A percentile compares a stretch with the other conserved stretches of the same genome.
Evolutionary conservation across 1,140 invertebrate genomes (phyloP).

Genomic region (Achroia grisella): DNA sequence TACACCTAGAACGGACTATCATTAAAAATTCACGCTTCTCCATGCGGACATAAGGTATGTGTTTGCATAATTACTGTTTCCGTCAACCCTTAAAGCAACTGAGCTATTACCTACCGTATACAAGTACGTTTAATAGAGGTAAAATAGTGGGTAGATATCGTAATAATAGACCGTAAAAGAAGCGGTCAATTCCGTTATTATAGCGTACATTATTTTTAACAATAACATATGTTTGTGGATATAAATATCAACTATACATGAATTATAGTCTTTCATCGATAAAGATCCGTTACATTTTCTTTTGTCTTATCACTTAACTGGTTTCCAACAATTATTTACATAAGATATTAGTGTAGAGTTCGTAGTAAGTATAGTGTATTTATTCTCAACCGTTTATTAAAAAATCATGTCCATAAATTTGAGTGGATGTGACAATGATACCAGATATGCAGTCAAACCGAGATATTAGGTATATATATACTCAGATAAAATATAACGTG

Average conservation of each 20-base stretch:
- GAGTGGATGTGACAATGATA: slow-evolving; percentile 18
- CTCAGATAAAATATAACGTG: no score
- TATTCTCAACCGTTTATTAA: neutral
- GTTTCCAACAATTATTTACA: neutral
- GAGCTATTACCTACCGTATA: no score
- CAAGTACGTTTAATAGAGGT: neutral
- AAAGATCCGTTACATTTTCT: slow-evolving; percentile 19
- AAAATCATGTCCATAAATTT: slow-evolving; percentile 25
- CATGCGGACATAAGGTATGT: slow-evolving; percentile 34
- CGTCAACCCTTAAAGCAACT: neutral
- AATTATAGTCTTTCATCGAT: slow-evolving; percentile 15
- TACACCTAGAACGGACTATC: slow-evolving; percentile 21
- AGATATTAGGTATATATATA: no score
- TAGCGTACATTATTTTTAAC: neutral
- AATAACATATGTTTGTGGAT: neutral
- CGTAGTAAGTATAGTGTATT: neutral
- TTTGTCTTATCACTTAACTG: slow-evolving; percentile 24
- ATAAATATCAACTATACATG: slow-evolving; percentile 6
- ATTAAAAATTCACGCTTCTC: slow-evolving; percentile 29
- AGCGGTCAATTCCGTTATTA: neutral
- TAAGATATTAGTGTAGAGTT: slow-evolving; percentile 4
- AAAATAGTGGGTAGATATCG: neutral
- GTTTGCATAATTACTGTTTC: slow-evolving; percentile 5
- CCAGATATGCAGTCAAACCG: neutral
- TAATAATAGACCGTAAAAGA: neutral